Base-by-base conservation (phyloP, 2,113 vertebrate species). In the Acanthochromis polyacanthus region DNA sequence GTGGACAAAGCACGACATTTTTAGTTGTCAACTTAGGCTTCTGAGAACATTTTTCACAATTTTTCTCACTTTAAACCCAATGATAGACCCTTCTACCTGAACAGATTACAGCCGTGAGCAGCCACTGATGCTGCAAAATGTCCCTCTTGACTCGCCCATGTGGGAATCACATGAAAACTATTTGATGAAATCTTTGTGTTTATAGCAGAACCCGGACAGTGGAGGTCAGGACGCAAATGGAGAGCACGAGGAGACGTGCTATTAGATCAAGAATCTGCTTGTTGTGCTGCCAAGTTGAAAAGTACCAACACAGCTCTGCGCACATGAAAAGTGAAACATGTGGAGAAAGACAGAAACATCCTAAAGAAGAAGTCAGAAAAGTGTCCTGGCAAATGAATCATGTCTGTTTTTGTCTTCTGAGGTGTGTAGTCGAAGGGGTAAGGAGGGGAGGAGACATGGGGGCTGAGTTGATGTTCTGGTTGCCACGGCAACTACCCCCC, bases 381-480 rank as follows among this genome's bases (percentile, higher is more conserved):
- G 0, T 4, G 19, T 58, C 55, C 17, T 50, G 14, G 20, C 36
- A 3, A 75, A 45, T 48, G 51, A 51, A 57, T 68, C 10, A 50
- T 50, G 45, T 59, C 38, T 50, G 55, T 66, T 28, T 64, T n/a
- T 51, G 73, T 83, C 63, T 63, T 75, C 46, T 17, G 72, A 87
- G 70, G 83, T 86, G 76, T 84, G 62, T 71, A 8, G 83, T 59
- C 46, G 48, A 32, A 30, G 68, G 48, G 28, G 40, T 71, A 51
- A 36, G 20, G 19, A 32, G 32, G 32, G 66, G 53, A 50, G 53
- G 43, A 5, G 71, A 32, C 14, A 23, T 51, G 78, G 71, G 69
- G 62, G 64, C 40, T 52, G 45, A 48, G 89, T 89, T 83, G 91
- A 89, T 92, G 90, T 70, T 89, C 71, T 60, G 62, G 78, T 91